phyloP scores from a whole-genome alignment of 2,113 vertebrate genomes.

The Geococcyx californianus region DNA sequence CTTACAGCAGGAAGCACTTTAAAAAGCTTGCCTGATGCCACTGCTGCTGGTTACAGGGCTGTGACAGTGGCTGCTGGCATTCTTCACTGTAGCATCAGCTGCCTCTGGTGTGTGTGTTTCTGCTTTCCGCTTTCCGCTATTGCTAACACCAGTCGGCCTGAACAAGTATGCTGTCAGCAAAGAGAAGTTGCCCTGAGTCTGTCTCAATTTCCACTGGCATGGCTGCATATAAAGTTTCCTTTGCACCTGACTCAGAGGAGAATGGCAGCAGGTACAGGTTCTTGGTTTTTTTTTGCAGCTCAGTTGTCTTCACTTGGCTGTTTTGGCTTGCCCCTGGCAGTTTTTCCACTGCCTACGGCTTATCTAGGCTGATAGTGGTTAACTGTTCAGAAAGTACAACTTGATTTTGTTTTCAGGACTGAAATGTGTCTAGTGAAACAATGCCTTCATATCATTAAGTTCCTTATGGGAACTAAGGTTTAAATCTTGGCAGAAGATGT shows the following conservation, averaged over 20 bases:
- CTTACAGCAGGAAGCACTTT: background rate
- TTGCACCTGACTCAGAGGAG: background rate
- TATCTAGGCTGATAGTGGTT: background rate
- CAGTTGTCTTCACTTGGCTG: background rate
- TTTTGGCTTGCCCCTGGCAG: background rate
- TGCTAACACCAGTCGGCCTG: background rate
- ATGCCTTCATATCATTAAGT: constrained; percentile 1
- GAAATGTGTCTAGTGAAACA: background rate
- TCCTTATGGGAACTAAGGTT: background rate
- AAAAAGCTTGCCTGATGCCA: background rate
- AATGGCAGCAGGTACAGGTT: background rate
- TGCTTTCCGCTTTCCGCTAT: background rate
- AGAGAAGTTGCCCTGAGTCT: background rate
- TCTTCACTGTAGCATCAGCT: background rate
- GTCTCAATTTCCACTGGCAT: background rate
- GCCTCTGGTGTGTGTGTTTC: background rate
- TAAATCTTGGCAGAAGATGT: background rate
- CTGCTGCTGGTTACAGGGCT: background rate
- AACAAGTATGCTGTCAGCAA: background rate
- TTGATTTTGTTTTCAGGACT: background rate
- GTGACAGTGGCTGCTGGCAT: background rate
- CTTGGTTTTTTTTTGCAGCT: background rate
- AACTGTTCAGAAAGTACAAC: background rate
- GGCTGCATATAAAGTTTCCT: background rate
- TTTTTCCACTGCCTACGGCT: background rate